phyloP scores from a whole-genome alignment of 2,113 vertebrate genomes.

The Ammodytes dubius region DNA sequence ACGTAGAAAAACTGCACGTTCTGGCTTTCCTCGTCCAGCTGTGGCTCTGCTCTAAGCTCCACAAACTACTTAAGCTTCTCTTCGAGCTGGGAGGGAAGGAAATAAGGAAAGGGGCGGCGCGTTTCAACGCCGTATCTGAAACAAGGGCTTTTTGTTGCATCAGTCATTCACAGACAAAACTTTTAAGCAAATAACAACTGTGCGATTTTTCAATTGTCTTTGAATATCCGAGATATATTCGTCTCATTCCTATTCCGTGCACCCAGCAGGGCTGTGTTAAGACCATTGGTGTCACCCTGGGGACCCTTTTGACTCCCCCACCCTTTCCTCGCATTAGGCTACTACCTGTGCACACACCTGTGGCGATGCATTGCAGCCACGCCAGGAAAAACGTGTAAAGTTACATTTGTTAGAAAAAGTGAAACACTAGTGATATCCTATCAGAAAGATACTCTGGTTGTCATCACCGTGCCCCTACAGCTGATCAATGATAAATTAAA shows the following conservation, averaged over 20 bases:
- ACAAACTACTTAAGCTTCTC: neutral
- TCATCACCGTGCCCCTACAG: too few species aligned
- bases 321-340: neutral
- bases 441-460: too few species aligned
- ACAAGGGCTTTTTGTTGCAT: constrained; percentile 9
- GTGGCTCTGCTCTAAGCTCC: neutral
- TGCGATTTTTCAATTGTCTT: neutral
- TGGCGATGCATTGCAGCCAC: too few species aligned
- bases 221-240: too few species aligned
- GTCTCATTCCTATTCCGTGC: neutral
- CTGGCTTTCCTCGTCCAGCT: neutral
- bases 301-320: neutral
- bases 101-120: neutral
- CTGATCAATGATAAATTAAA: too few species aligned
- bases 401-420: too few species aligned
- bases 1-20: neutral
- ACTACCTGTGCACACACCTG: neutral
- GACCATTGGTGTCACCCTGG: neutral
- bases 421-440: too few species aligned
- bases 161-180: constrained; percentile 1
- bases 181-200: neutral
- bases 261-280: neutral
- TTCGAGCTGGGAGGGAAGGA: neutral
- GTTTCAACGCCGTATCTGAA: neutral
- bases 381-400: too few species aligned